These are phyloP conservation scores for Hepsetus odoe DNA, from an alignment of 2,113 vertebrate species.

Conservation along the genomic window DNA sequence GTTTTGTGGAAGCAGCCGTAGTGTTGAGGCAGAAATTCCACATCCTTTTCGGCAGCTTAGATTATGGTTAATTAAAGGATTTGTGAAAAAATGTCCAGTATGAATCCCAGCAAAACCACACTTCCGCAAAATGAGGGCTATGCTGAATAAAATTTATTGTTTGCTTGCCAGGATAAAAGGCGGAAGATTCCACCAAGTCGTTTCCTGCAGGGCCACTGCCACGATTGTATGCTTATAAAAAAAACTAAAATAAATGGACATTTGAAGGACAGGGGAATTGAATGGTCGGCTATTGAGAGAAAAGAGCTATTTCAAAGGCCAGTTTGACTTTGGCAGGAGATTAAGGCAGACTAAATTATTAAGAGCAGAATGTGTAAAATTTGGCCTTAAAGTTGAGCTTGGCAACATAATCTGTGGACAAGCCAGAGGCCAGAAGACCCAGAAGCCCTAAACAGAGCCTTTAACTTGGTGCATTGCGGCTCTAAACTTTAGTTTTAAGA, in stretches of 20 bases:
- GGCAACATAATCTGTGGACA: background rate
- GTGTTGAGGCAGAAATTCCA: conserved; percentile 68
- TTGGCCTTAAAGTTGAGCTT: background rate
- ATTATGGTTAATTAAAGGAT: conserved; percentile 68
- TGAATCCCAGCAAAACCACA: conserved; percentile 57
- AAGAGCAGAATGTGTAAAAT: conserved; percentile 25
- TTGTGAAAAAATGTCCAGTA: conserved; percentile 71
- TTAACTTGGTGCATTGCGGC: background rate
- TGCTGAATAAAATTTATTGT: conserved; percentile 70
- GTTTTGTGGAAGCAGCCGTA: conserved; percentile 51
- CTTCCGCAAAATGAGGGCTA: conserved; percentile 58
- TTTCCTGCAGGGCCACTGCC: conserved; percentile 37
- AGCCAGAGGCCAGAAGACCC: background rate
- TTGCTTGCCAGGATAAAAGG: conserved; percentile 53
- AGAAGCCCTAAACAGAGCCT: too few relatives aligned
- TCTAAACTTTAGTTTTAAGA: background rate
- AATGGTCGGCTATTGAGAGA: conserved; percentile 7
- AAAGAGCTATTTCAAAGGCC: conserved; percentile 24
- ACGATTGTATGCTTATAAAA: conserved; percentile 13
- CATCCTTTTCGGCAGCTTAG: conserved; percentile 60
- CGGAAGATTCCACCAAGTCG: conserved; percentile 61
- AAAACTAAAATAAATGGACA: conserved; percentile 1
- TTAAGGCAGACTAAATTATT: conserved; percentile 37
- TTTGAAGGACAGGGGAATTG: conserved; percentile 19
- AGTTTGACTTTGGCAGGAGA: conserved; percentile 32